Percentiles rank a stretch among this genome's conserved stretches.
phyloP scores from a whole-genome alignment of 2,797 vertebrate species.

The Poeciliopsis infans region DNA sequence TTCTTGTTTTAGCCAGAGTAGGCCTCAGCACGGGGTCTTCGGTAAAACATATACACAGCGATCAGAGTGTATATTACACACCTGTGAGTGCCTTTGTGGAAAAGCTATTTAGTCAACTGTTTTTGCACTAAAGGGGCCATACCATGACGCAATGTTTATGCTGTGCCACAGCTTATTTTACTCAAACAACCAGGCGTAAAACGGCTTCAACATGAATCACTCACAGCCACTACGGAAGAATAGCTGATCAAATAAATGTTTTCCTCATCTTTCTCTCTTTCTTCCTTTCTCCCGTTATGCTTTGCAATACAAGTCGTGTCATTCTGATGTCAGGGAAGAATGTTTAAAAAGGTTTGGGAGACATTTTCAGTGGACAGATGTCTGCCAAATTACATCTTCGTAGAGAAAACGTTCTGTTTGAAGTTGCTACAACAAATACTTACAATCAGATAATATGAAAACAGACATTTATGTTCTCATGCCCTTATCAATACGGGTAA shows the following conservation, averaged over 20 bases:
- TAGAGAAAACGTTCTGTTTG: not conserved
- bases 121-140: constrained; percentile 33
- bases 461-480: constrained; percentile 1
- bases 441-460: not conserved
- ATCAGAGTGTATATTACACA: constrained; percentile 43
- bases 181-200: not conserved
- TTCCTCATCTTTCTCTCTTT: not conserved
- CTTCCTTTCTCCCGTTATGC: not conserved
- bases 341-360: not conserved
- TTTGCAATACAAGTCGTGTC: not conserved
- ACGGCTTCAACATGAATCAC: not conserved
- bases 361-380: not conserved
- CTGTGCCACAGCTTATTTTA: constrained; percentile 16
- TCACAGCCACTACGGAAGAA: not conserved
- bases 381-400: not conserved
- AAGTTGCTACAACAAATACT: not conserved
- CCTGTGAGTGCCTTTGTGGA: constrained; percentile 25
- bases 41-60: constrained; percentile 33
- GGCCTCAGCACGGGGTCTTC: constrained; percentile 9
- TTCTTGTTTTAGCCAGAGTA: constrained; percentile 14
- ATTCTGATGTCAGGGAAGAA: not conserved
- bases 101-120: constrained; percentile 25
- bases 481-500: constrained; percentile 28
- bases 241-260: not conserved
- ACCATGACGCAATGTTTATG: constrained; percentile 55